These are phyloP conservation scores for Periophthalmodon schlosseri DNA, from an alignment of 2,113 vertebrate genomes.

Conservation along the genomic window DNA sequence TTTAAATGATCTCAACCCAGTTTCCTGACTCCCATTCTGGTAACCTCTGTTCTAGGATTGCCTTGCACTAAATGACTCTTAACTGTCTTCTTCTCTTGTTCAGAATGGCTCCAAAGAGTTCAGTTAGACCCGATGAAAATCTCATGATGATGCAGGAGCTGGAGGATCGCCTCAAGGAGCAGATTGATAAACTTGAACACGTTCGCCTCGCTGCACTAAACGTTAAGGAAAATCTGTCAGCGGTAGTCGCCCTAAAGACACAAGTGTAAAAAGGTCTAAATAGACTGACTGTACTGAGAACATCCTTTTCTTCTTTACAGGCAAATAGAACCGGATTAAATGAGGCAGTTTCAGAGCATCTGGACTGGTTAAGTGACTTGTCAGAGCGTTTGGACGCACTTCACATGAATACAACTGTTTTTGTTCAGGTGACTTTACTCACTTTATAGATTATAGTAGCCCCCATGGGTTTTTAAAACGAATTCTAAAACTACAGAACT, in stretches of 20 bases:
- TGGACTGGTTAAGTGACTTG: constrained; percentile 73
- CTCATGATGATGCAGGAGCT: constrained; percentile 82
- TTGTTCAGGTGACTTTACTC: constrained; percentile 73
- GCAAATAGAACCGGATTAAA: constrained; percentile 60
- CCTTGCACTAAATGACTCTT: background rate
- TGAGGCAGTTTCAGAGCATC: constrained; percentile 72
- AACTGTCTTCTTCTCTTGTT: background rate
- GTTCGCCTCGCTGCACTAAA: constrained; percentile 71
- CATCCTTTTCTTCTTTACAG: constrained; percentile 31
- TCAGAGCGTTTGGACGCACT: constrained; percentile 77
- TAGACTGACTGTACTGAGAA: no score
- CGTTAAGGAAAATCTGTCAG: constrained; percentile 67
- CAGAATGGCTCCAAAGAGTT: constrained; percentile 57
- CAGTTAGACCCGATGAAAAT: constrained; percentile 60
- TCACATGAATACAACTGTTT: constrained; percentile 77
- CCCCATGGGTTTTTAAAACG: no score
- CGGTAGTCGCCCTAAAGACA: constrained; percentile 35
- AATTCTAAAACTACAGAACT: no score
- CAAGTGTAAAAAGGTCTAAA: no score
- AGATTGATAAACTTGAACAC: constrained; percentile 79
- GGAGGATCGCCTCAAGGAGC: constrained; percentile 77
- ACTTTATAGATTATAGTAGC: background rate
- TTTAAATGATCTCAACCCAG: no score
- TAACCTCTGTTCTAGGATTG: background rate
- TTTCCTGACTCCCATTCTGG: no score